Evolutionary conservation across 1,140 invertebrate species (phyloP).

Genomic region (Pentalonia nigronervosa): DNA sequence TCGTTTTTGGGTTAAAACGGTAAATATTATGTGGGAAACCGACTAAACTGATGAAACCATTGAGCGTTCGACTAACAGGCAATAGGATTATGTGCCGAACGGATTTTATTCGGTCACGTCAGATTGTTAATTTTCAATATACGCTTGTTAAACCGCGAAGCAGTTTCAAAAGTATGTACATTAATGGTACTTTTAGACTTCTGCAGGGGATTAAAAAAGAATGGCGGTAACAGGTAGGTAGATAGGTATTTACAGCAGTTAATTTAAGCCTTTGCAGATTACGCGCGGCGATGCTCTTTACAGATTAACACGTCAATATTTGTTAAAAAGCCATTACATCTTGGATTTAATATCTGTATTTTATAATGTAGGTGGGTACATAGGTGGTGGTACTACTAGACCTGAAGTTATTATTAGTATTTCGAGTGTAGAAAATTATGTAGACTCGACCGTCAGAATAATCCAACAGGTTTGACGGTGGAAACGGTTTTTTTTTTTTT

Average conservation of each 20-base stretch:
- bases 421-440: background rate
- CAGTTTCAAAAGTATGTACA: background rate
- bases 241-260: background rate
- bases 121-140: conserved; percentile 38
- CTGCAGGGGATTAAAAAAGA: conserved; percentile 6
- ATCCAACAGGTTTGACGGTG: background rate
- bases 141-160: background rate
- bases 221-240: background rate
- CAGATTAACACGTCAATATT: conserved; percentile 24
- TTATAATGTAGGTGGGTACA: background rate
- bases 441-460: background rate
- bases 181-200: background rate
- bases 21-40: no score
- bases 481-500: background rate
- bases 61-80: background rate
- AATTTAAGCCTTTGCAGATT: background rate
- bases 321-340: background rate
- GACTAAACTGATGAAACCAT: background rate
- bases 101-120: conserved; percentile 24
- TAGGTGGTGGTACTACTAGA: background rate
- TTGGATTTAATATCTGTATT: conserved; percentile 1
- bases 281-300: conserved; percentile 15
- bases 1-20: background rate
- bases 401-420: background rate
- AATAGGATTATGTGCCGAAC: conserved; percentile 35